phyloP scores from a whole-genome alignment of 1,140 invertebrate genomes.

The Frieseomelitta varia region DNA sequence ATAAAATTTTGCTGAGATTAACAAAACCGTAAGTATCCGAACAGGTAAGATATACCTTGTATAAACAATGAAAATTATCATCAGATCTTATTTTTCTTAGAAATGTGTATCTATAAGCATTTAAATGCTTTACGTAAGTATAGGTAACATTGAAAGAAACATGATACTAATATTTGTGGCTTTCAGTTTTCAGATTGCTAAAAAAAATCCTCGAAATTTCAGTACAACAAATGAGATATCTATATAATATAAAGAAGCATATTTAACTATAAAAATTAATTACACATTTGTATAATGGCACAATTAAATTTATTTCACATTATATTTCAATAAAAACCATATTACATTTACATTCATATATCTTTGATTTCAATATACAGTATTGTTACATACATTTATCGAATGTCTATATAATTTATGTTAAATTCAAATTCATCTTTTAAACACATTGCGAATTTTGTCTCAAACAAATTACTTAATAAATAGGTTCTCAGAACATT shows the following conservation, averaged over 20 bases:
- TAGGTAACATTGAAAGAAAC: constrained; percentile 13
- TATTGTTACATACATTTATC: not conserved
- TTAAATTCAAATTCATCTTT: constrained; percentile 11
- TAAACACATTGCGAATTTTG: constrained; percentile 10
- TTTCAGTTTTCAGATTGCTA: constrained; percentile 72
- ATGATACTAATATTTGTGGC: constrained; percentile 54
- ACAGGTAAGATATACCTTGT: constrained; percentile 59
- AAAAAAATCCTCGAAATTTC: constrained; percentile 39
- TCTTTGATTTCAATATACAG: not conserved
- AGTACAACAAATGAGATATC: constrained; percentile 8
- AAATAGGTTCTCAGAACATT: constrained; percentile 31
- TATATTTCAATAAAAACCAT: constrained; percentile 22
- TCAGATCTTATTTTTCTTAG: not conserved
- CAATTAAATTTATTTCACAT: constrained; percentile 36
- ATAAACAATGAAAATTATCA: constrained; percentile 9
- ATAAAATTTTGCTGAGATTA: constrained; percentile 53
- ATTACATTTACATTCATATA: constrained; percentile 24
- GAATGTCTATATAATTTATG: not conserved
- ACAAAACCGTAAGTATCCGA: constrained; percentile 56
- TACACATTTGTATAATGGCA: constrained; percentile 1
- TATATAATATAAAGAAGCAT: constrained; percentile 5
- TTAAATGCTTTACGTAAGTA: not conserved
- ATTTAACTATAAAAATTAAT: constrained; percentile 22
- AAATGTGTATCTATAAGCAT: not conserved
- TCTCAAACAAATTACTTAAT: constrained; percentile 4